These are phyloP conservation scores for Drosophila gunungcola DNA, from an alignment of 1,140 invertebrate genomes.

Conservation along the genomic window DNA sequence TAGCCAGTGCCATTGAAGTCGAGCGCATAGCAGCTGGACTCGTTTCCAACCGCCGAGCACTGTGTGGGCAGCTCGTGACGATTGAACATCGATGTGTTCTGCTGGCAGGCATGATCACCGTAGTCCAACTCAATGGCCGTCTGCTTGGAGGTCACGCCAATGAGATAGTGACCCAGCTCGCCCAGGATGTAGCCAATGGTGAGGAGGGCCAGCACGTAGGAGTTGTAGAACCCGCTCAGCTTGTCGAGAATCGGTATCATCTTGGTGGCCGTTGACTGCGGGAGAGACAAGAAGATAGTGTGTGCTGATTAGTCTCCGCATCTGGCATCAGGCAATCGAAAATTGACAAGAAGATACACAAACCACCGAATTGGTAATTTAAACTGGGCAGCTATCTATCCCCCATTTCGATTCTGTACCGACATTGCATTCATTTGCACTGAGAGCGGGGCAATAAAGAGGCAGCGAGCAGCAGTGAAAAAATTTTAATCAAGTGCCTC, in stretches of 20 bases:
- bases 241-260: constrained; percentile 86
- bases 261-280: constrained; percentile 16
- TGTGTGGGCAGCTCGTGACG: constrained; percentile 87
- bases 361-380: neutral
- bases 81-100: constrained; percentile 88
- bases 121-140: constrained; percentile 94
- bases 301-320: constrained; percentile 8
- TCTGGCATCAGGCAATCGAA: constrained; percentile 4
- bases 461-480: neutral
- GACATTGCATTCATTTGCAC: constrained; percentile 20
- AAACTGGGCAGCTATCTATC: neutral
- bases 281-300: neutral
- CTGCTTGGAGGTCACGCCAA: constrained; percentile 94
- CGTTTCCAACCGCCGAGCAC: constrained; percentile 86
- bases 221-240: constrained; percentile 89
- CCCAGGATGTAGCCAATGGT: constrained; percentile 93
- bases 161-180: constrained; percentile 94
- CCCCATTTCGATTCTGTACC: neutral
- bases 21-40: constrained; percentile 87
- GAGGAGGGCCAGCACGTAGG: constrained; percentile 91
- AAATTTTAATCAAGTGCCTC: constrained; percentile 38
- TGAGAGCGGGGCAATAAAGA: neutral
- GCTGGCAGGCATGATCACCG: constrained; percentile 94
- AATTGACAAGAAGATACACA: constrained; percentile 14
- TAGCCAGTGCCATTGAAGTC: constrained; percentile 89